phyloP scores from a whole-genome alignment of 2,797 vertebrate species.

The Distichodus sexfasciatus region DNA sequence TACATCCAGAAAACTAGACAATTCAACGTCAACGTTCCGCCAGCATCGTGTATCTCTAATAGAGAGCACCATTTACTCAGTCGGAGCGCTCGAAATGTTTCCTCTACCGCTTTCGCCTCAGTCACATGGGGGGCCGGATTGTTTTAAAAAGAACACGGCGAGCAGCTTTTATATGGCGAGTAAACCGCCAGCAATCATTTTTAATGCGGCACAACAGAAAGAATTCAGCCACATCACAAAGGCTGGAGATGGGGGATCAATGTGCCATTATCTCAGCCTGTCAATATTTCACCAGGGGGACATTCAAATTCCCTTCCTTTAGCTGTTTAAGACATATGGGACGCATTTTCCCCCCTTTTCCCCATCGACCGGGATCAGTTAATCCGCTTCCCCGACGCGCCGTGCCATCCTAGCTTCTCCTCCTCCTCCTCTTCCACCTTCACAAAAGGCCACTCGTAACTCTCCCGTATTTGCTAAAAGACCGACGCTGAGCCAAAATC shows the following conservation, averaged over 20 bases:
- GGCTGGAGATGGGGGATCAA: constrained; percentile 45
- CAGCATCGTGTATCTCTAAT: no score
- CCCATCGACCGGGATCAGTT: constrained; percentile 45
- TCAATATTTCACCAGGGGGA: constrained; percentile 50
- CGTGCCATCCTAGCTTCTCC: constrained; percentile 23
- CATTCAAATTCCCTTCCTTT: constrained; percentile 51
- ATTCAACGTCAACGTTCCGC: no score
- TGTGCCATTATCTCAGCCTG: constrained; percentile 49
- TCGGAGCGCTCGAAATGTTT: constrained; percentile 22
- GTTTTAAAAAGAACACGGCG: constrained; percentile 32
- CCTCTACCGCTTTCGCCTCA: constrained; percentile 20
- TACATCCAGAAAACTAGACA: no score
- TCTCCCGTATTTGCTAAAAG: constrained; percentile 42
- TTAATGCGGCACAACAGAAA: constrained; percentile 41
- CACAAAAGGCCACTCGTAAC: constrained; percentile 48
- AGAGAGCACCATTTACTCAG: constrained; percentile 2
- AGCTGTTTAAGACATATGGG: constrained; percentile 46
- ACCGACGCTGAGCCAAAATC: constrained; percentile 38
- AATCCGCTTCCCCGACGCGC: constrained; percentile 53
- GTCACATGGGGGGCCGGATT: constrained; percentile 23
- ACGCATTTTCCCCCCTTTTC: constrained; percentile 34
- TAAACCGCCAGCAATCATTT: constrained; percentile 40
- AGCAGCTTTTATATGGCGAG: constrained; percentile 30
- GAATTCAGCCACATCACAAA: constrained; percentile 39
- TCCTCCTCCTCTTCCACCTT: not conserved